phyloP scores from a whole-genome alignment of 2,888 invertebrate genomes.

The Aphodius sticticus region DNA sequence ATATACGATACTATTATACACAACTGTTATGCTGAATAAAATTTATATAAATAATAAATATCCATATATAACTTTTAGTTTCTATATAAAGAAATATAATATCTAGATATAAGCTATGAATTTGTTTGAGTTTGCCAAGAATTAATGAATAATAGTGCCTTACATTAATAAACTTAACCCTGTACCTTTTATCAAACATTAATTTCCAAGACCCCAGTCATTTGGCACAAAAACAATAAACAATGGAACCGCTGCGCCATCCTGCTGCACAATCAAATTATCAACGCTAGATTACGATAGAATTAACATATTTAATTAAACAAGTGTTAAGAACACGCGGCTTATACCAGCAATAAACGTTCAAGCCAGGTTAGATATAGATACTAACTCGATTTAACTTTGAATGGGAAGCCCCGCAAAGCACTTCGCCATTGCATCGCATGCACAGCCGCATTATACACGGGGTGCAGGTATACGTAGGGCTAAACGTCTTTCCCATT shows the following conservation, averaged over 20 bases:
- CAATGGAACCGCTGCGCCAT: not conserved
- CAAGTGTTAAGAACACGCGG: not conserved
- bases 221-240: not conserved
- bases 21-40: too few species aligned
- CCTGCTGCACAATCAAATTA: not conserved
- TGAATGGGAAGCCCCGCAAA: not conserved
- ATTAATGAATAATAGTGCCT: too few species aligned
- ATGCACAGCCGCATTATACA: not conserved
- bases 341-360: not conserved
- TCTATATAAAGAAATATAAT: too few species aligned
- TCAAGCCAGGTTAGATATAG: not conserved
- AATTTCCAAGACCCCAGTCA: too few species aligned
- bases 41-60: too few species aligned
- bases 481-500: not conserved
- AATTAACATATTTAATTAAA: constrained; percentile 4
- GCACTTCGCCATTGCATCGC: not conserved
- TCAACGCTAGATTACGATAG: not conserved
- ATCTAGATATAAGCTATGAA: too few species aligned
- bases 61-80: too few species aligned
- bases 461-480: not conserved
- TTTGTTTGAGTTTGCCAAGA: too few species aligned
- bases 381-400: constrained; percentile 4
- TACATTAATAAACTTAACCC: too few species aligned
- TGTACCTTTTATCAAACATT: too few species aligned
- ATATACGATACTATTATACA: too few species aligned